Evolutionary conservation across 2,797 vertebrate species (phyloP).

Genomic region (Dendrocincla tyrannina): DNA sequence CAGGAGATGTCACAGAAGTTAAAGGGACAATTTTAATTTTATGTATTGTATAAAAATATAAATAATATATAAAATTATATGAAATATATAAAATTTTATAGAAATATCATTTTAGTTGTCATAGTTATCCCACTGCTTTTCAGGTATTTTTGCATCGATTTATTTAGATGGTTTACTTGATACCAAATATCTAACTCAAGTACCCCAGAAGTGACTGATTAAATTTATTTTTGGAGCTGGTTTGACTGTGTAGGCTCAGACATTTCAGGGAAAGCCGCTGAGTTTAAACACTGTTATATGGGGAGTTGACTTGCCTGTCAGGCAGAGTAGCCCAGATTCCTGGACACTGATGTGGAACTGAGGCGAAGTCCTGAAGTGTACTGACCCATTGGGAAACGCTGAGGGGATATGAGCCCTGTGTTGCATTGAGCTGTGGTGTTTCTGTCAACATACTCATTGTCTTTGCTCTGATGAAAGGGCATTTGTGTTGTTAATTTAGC

Average conservation of each 20-base stretch:
- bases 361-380: not conserved
- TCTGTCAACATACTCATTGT: not conserved
- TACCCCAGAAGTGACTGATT: not conserved
- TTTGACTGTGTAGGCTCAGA: not conserved
- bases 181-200: not conserved
- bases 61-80: not conserved
- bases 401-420: fast-evolving
- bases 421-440: not conserved
- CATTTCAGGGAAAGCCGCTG: not conserved
- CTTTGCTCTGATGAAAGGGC: not conserved
- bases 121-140: not conserved
- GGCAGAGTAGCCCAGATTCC: not conserved
- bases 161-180: not conserved
- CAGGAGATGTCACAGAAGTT: not conserved
- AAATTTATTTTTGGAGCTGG: not conserved
- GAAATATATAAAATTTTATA: not conserved
- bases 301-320: not conserved
- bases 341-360: not conserved
- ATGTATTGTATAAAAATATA: not conserved
- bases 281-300: not conserved
- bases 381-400: not conserved
- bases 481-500: not conserved
- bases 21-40: not conserved
- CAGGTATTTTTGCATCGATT: not conserved
- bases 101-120: not conserved